A percentile compares a stretch with the other conserved stretches of the same genome.
These are phyloP conservation scores for Apodemus speciosus DNA, from an alignment of 2,113 vertebrate genomes.

Conservation along the genomic window DNA sequence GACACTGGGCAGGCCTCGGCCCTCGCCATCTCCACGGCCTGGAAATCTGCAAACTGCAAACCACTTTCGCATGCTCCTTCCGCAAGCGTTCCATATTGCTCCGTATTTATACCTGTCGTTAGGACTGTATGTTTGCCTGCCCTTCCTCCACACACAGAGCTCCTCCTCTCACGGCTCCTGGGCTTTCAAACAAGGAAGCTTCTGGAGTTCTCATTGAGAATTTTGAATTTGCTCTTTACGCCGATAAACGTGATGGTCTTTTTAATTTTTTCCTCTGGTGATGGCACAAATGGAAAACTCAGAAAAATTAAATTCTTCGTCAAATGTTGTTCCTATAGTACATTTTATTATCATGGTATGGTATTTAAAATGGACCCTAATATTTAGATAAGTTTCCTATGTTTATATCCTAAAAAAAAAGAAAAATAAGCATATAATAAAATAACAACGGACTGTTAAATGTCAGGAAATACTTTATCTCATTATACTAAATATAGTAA, in stretches of 20 bases:
- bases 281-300: slow-evolving; percentile 11
- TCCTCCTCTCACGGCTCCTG: background rate
- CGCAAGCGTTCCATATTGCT: background rate
- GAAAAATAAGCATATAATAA: slow-evolving; percentile 1
- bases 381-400: slow-evolving; percentile 13
- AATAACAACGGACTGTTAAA: slow-evolving; percentile 45
- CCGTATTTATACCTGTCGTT: background rate
- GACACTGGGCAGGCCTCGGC: background rate
- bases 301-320: background rate
- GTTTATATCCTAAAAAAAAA: slow-evolving; percentile 27
- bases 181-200: background rate
- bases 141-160: background rate
- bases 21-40: background rate
- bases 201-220: background rate
- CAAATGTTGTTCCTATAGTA: background rate
- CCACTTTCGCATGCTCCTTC: background rate
- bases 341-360: background rate
- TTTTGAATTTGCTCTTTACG: background rate
- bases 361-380: slow-evolving; percentile 43
- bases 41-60: background rate
- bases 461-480: background rate
- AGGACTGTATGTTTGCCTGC: background rate
- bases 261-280: slow-evolving; percentile 18
- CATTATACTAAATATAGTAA: slow-evolving; percentile 39
- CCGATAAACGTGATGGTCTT: background rate